phyloP scores from a whole-genome alignment of 2,888 invertebrate genomes.

The Scaptomyza reducta region DNA sequence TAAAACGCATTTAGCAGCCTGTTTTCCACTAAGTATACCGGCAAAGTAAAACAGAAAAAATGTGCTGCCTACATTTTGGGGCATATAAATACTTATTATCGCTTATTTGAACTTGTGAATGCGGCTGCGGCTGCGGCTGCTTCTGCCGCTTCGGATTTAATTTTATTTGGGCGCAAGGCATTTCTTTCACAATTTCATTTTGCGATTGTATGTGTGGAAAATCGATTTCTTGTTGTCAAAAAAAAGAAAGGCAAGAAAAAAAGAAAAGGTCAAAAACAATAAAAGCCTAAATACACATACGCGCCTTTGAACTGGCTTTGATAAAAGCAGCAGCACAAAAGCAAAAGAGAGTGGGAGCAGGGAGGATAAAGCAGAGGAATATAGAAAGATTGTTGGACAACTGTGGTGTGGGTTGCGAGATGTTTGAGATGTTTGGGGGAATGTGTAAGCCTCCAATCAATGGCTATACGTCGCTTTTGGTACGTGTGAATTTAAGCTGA shows the following conservation, averaged over 20 bases:
- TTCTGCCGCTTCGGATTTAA: slow-evolving; percentile 57
- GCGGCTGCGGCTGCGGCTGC: slow-evolving; percentile 28
- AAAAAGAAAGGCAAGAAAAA: slow-evolving; percentile 14
- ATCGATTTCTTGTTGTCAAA: slow-evolving; percentile 70
- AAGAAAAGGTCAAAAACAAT: slow-evolving; percentile 78
- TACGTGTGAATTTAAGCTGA: slow-evolving; percentile 83
- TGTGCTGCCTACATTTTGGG: slow-evolving; percentile 45
- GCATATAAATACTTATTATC: slow-evolving; percentile 80
- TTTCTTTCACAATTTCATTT: slow-evolving; percentile 41
- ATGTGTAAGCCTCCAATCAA: slow-evolving; percentile 75
- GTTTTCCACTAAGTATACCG: slow-evolving; percentile 40
- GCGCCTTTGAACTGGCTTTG: slow-evolving; percentile 78
- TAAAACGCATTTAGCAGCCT: slow-evolving; percentile 76
- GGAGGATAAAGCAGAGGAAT: slow-evolving; percentile 10
- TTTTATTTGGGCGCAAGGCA: slow-evolving; percentile 55
- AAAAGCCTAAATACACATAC: slow-evolving; percentile 79
- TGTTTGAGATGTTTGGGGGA: slow-evolving; percentile 2
- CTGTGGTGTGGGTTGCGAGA: not conserved
- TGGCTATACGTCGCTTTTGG: slow-evolving; percentile 80
- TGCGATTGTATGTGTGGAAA: slow-evolving; percentile 38
- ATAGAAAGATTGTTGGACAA: slow-evolving; percentile 39
- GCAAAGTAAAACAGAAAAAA: slow-evolving; percentile 20
- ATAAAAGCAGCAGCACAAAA: slow-evolving; percentile 61
- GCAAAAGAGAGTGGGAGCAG: not conserved
- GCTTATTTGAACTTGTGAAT: slow-evolving; percentile 79